Evolutionary conservation across 2,888 invertebrate species (phyloP).

Genomic region (Apotomis capreana): DNA sequence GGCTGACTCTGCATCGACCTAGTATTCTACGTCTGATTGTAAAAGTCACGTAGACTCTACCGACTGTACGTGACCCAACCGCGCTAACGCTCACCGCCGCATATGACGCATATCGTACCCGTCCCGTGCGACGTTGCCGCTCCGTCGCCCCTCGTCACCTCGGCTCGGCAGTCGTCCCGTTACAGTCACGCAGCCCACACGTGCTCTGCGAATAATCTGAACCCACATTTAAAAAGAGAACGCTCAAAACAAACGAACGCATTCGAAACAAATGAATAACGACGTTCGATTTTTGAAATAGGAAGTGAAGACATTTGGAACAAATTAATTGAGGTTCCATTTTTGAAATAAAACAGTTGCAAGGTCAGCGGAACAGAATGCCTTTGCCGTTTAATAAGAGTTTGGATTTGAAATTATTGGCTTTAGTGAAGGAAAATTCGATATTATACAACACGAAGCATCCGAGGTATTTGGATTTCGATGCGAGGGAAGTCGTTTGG

Average conservation of each 20-base stretch:
- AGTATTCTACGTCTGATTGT: too few species aligned
- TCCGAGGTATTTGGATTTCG: slow-evolving; percentile 65
- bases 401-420: slow-evolving; percentile 65
- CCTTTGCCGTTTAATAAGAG: slow-evolving; percentile 67
- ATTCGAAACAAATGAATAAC: background rate
- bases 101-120: slow-evolving; percentile 28
- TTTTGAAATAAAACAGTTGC: slow-evolving; percentile 6
- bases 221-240: slow-evolving; percentile 5
- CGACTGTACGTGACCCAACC: background rate
- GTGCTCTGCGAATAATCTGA: background rate
- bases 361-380: slow-evolving; percentile 50
- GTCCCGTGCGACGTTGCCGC: slow-evolving; percentile 46
- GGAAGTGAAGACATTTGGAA: background rate
- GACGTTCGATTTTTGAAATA: slow-evolving; percentile 8
- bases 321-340: background rate
- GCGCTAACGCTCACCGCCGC: slow-evolving; percentile 16
- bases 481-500: slow-evolving; percentile 71
- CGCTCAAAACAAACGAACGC: background rate
- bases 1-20: too few species aligned
- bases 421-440: slow-evolving; percentile 65
- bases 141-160: slow-evolving; percentile 37
- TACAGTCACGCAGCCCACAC: slow-evolving; percentile 29
- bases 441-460: slow-evolving; percentile 68
- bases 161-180: slow-evolving; percentile 42
- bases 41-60: too few species aligned